These are phyloP conservation scores for Xylophagus ater DNA, from an alignment of 2,888 invertebrate species.

Conservation along the genomic window DNA sequence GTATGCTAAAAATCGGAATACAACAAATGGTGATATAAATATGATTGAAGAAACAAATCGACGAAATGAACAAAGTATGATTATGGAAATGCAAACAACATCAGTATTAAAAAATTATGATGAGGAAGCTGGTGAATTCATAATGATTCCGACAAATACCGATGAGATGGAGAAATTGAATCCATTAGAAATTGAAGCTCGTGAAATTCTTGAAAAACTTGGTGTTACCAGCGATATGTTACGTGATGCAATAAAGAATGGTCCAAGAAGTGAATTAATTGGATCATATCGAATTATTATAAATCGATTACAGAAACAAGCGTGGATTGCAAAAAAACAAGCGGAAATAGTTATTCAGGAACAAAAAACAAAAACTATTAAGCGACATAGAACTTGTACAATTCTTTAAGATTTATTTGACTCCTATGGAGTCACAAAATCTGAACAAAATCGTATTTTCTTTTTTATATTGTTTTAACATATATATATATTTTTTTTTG, in stretches of 20 bases:
- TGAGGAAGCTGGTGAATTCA: constrained; percentile 38
- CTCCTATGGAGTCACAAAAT: constrained; percentile 14
- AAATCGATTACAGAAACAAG: constrained; percentile 43
- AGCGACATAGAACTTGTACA: constrained; percentile 13
- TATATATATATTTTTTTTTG: no score
- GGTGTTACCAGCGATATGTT: constrained; percentile 51
- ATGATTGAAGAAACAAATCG: neutral
- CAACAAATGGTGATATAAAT: constrained; percentile 24
- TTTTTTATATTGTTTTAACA: no score
- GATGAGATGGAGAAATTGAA: constrained; percentile 33
- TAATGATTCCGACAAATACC: constrained; percentile 39
- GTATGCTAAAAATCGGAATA: constrained; percentile 22
- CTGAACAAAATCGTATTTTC: no score
- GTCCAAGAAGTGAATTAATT: constrained; percentile 52
- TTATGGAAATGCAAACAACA: constrained; percentile 24
- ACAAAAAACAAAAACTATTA: constrained; percentile 4
- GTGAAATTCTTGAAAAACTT: constrained; percentile 43
- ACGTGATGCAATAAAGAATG: constrained; percentile 43
- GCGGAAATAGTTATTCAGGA: constrained; percentile 23
- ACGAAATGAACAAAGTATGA: constrained; percentile 16
- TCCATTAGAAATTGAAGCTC: constrained; percentile 42
- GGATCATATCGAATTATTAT: constrained; percentile 61
- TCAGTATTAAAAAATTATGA: constrained; percentile 28
- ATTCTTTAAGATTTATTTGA: constrained; percentile 15
- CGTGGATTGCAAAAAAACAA: constrained; percentile 36